phyloP scores from a whole-genome alignment of 2,113 vertebrate genomes.

The Rhadina sibilatrix region DNA sequence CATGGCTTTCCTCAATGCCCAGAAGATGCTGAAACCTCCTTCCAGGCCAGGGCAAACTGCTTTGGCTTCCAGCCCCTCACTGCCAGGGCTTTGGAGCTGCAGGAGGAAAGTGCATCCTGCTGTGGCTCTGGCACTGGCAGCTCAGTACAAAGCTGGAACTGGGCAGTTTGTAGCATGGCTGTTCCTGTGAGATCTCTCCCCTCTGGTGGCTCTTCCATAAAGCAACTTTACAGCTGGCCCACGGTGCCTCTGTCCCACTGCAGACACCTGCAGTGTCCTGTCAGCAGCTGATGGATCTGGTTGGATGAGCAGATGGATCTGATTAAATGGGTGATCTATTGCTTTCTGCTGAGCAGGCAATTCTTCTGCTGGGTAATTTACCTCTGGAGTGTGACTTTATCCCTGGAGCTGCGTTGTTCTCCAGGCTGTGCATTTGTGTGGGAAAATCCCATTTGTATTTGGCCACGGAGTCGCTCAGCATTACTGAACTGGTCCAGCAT shows the following conservation, averaged over 20 bases:
- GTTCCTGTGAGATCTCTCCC: not conserved
- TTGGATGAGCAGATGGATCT: not conserved
- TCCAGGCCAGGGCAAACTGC: not conserved
- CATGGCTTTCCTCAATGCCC: not conserved
- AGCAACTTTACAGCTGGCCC: not conserved
- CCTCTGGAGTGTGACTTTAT: not conserved
- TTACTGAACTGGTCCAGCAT: not conserved
- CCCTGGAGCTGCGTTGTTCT: not conserved
- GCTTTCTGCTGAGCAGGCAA: not conserved
- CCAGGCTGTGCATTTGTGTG: not conserved
- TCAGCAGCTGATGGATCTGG: not conserved
- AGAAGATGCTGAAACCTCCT: not conserved
- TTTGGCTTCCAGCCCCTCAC: not conserved
- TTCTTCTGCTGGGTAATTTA: not conserved
- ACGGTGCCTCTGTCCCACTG: not conserved
- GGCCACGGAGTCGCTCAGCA: not conserved
- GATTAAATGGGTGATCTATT: not conserved
- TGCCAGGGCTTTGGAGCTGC: not conserved
- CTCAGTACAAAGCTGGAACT: fast-evolving
- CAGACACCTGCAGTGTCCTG: not conserved
- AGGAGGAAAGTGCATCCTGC: not conserved
- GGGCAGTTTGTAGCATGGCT: not conserved
- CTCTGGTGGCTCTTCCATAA: not conserved
- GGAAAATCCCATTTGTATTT: not conserved
- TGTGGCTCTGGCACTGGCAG: not conserved